Evolutionary conservation across 2,797 vertebrate species (phyloP), one percentile per base, ranked within the genome.

Genomic region (Pseudochromis fuscus): DNA sequence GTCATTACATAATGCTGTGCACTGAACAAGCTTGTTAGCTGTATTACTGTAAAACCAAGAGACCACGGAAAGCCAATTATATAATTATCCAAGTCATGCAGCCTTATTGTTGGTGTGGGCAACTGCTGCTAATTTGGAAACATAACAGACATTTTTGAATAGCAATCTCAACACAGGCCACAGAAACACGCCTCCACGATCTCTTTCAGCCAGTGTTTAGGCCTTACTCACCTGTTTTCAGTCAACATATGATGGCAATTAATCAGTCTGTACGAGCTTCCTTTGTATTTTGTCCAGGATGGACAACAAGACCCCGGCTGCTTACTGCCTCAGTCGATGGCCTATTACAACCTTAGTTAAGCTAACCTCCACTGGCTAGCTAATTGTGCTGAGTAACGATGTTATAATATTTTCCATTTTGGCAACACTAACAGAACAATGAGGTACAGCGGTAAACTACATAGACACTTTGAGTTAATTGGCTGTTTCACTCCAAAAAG

Each of bases 241-340:
- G 93, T 92, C 86, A 95, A 91, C 94, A 94, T 95, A 81, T 83
- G 89, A 87, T 74, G 74, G 70, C 55, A 58, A 38, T 75, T 31
- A 60, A 72, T 84, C 59, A 44, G 63, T 50, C 37, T 77, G 53
- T 49, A 73, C 0, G 42, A 63, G 27, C 23, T 67, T 53, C 56
- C 33, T 69, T 59, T 72, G 58, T 78, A 3, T 72, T 79, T 50
- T 31, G 44, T 37, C 72, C 33, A 16, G 48, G 63, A 4, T 52
- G 48, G 44, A 70, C 53, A 33, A 23, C 10, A 57, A 24, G 19
- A 58, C 8, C n/a, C 52, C 64, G 59, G 56, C 52, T 30, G 33
- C 60, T 69, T 51, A 30, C 51, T 42, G 40, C n/a, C n/a, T 57
- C 33, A 73, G 61, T 58, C 72, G 44, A 55, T 37, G 84, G 80